Conservation (phyloP, 2,888 invertebrate species). For the Fissipunctia ypsillon region DNA sequence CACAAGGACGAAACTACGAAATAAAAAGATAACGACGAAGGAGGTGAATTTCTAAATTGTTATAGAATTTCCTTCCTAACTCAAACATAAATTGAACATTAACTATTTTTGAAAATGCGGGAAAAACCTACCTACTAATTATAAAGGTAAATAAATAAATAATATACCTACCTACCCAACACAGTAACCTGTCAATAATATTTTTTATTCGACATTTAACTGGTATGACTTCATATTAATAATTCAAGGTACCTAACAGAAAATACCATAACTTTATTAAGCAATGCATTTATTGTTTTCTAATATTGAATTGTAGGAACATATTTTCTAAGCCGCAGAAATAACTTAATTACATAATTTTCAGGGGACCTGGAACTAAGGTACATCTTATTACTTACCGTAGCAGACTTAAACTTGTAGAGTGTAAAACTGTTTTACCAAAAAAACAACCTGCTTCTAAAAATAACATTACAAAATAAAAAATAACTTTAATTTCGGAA, state of each 20-base stretch:
- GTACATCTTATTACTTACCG: not conserved
- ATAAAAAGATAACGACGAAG: not conserved
- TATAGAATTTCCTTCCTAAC: not conserved
- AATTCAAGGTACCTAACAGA: not conserved
- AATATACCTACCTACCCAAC: not conserved
- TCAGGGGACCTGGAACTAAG: not conserved
- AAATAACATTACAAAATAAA: too few relatives aligned
- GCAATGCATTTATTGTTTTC: not conserved
- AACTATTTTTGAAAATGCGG: not conserved
- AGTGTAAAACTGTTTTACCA: too few relatives aligned
- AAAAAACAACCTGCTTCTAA: too few relatives aligned
- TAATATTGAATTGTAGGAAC: too few relatives aligned
- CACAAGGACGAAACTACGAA: conserved; percentile 8
- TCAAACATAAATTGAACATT: not conserved
- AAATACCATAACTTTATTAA: not conserved
- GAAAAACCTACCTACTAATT: not conserved
- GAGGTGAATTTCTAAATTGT: not conserved
- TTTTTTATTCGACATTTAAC: not conserved
- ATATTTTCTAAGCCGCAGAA: not conserved
- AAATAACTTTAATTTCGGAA: too few relatives aligned
- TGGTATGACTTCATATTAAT: not conserved
- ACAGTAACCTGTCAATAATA: not conserved
- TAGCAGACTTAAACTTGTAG: not conserved
- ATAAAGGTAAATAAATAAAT: not conserved
- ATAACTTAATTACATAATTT: not conserved